Conservation (phyloP, 2,113 vertebrate genomes). For the Colaptes auratus region DNA sequence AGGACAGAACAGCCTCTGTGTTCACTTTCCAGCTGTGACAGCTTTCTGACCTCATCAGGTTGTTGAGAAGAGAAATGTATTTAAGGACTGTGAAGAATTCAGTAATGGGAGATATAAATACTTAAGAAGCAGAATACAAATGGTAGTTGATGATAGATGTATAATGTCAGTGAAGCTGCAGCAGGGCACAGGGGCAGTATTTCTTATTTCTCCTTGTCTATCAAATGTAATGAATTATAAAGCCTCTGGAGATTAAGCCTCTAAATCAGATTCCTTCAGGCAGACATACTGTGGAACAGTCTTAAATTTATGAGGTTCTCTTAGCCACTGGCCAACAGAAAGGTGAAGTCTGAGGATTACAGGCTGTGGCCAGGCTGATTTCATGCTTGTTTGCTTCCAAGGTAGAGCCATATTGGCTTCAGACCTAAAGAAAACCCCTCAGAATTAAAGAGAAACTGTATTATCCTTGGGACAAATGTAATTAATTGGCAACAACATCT, state of each 20-base stretch:
- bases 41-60: not conserved
- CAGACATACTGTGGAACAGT: not conserved
- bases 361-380: not conserved
- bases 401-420: not conserved
- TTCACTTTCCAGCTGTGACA: not conserved
- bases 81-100: constrained; percentile 5
- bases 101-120: not conserved
- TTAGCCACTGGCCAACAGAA: not conserved
- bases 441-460: not conserved
- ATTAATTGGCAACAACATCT: not conserved
- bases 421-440: not conserved
- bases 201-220: constrained; percentile 3
- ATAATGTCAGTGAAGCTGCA: not conserved
- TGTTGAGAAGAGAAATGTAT: not conserved
- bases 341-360: not conserved
- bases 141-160: constrained; percentile 2
- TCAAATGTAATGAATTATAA: not conserved
- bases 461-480: not conserved
- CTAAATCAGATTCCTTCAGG: constrained; percentile 22
- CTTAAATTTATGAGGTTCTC: not conserved
- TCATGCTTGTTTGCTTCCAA: not conserved
- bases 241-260: constrained; percentile 9
- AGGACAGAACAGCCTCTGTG: not conserved
- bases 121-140: not conserved
- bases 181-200: not conserved